A percentile compares a stretch with the other conserved stretches of the same genome.
phyloP scores from a whole-genome alignment of 2,888 invertebrate species.

The Epistrophe grossulariae region DNA sequence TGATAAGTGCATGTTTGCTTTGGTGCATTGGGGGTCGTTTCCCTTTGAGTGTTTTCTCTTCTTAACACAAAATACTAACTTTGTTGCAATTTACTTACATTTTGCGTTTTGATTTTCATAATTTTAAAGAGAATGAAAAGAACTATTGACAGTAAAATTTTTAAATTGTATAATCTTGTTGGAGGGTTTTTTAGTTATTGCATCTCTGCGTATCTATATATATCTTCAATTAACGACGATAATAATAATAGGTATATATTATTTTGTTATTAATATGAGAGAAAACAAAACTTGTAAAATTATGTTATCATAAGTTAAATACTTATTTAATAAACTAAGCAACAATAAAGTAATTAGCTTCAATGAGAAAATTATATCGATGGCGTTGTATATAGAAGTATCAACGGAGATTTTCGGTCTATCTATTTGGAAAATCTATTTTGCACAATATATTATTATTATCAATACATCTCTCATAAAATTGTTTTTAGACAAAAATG shows the following conservation, averaged over 20 bases:
- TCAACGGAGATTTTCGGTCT: no score
- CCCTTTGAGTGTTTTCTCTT: slow-evolving; percentile 8
- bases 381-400: no score
- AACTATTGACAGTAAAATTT: background rate
- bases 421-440: no score
- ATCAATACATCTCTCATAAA: no score
- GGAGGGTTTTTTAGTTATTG: background rate
- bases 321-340: no score
- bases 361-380: no score
- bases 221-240: background rate
- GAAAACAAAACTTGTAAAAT: no score
- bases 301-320: no score
- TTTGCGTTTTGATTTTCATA: background rate
- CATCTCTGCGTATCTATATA: background rate
- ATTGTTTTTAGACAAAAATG: no score
- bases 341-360: no score
- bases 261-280: background rate
- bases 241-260: background rate
- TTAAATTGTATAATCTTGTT: background rate
- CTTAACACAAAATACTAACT: slow-evolving; percentile 7
- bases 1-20: slow-evolving; percentile 33
- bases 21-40: background rate
- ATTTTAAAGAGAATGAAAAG: background rate
- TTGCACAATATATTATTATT: no score
- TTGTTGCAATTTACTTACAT: slow-evolving; percentile 35